These are phyloP conservation scores for Solenopsis fugax DNA, from an alignment of 1,140 invertebrate genomes.

Conservation along the genomic window DNA sequence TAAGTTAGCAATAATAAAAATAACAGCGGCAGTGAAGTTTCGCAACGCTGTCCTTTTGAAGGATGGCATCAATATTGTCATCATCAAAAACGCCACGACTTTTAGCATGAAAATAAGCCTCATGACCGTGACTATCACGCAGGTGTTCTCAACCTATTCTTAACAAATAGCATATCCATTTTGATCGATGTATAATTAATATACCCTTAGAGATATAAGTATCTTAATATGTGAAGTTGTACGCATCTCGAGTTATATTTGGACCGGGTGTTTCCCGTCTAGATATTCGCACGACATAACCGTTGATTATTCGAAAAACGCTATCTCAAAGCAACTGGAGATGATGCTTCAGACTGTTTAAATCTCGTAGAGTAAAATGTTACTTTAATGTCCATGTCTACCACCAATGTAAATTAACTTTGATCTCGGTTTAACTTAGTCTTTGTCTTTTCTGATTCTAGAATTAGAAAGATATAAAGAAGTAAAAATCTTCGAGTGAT, in stretches of 20 bases:
- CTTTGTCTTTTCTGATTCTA: too few species aligned
- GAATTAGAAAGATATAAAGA: too few species aligned
- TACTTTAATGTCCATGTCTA: too few species aligned
- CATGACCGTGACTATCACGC: not conserved
- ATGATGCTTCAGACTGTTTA: not conserved
- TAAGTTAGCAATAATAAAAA: constrained; percentile 1
- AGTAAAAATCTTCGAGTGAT: too few species aligned
- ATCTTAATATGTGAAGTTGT: not conserved
- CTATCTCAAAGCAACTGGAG: not conserved
- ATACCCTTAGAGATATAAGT: not conserved
- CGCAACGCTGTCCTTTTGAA: not conserved
- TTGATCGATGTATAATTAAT: not conserved
- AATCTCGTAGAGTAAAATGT: too few species aligned
- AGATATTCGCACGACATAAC: not conserved
- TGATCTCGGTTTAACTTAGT: too few species aligned
- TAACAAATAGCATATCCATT: not conserved
- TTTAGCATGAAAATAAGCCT: not conserved
- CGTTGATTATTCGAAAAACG: not conserved
- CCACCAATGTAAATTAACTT: too few species aligned
- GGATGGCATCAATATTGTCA: not conserved
- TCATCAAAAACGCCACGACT: not conserved
- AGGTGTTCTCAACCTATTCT: not conserved
- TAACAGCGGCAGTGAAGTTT: not conserved
- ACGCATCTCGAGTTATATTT: not conserved
- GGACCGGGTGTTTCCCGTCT: not conserved